Base-by-base conservation (phyloP, 1,140 invertebrate species). In the Hylyphantes graminicola region DNA sequence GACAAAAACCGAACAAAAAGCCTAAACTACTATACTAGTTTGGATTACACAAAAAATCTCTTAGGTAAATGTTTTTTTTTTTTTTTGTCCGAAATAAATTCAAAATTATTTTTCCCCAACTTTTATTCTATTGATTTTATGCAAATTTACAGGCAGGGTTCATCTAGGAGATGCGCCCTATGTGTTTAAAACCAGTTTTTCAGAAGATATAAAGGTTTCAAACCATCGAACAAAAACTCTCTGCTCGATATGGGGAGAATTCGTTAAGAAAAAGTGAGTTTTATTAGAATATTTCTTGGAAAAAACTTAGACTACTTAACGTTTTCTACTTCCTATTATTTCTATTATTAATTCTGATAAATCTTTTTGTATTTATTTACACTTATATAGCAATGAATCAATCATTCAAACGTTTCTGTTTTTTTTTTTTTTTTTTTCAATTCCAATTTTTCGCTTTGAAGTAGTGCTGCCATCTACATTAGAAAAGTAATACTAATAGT, bases 211-310 rank as follows among this genome's bases (percentile, higher is more conserved):
- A 48, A 54, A 0, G 4, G 1, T 51, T 54, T 17, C 54, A 15
- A 50, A 68, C 59, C 50, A 68, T 50, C 15, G 68, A 10, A 80
- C 21, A 61, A 80, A 68, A 59, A 5, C 51, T 11, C 19, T 80
- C 15, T 80, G 77, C 12, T 9, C 48, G 17, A 59, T 80, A 17
- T 80, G 77, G 77, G 77, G 77, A 9, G 57, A 80, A 9, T 80
- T 80, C 21, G 59, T 70, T 57, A 59, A 70, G 59, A 15, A 17
- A 48, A 70, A 35, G 77, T 80, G 13, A 59, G 77, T 70, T 11
- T 53, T 35, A 35, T 35, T 35, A 2, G 35, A 35, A 5, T 35
- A 35, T 35, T n/a, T 35, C 35, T 35, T 35, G 35, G 35, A 35
- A 35, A 5, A 35, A 35, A 35, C 5, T 1, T 35, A 35, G 35